Conservation (phyloP, 2,888 invertebrate species). For the Parnassius smintheus region DNA sequence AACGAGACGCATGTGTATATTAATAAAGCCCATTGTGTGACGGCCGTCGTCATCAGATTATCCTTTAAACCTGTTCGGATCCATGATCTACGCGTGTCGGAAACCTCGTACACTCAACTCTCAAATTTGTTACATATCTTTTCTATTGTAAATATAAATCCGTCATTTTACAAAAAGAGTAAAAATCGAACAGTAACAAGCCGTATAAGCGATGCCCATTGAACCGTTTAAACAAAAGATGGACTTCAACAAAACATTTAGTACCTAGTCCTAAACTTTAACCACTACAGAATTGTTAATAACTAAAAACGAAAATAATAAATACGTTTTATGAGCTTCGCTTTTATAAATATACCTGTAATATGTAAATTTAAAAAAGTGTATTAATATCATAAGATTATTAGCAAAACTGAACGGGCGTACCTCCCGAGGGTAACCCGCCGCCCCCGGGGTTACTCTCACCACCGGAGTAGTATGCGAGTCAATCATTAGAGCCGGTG, state of each 20-base stretch:
- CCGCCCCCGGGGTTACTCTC: no score
- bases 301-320: background rate
- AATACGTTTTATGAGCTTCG: no score
- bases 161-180: no score
- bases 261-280: constrained; percentile 20
- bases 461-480: constrained; percentile 44
- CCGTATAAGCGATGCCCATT: no score
- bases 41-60: constrained; percentile 57
- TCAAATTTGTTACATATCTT: no score
- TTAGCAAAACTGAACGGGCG: no score
- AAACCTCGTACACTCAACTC: background rate
- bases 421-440: no score
- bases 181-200: no score
- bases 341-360: background rate
- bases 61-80: constrained; percentile 26
- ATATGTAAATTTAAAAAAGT: no score
- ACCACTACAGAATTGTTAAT: constrained; percentile 25
- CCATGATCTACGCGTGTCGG: constrained; percentile 4
- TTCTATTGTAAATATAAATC: no score
- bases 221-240: no score
- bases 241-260: constrained; percentile 19
- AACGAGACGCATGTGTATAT: constrained; percentile 60
- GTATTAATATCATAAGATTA: no score
- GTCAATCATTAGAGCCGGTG: constrained; percentile 65
- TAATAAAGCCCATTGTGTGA: constrained; percentile 73